Conservation (phyloP, 2,888 invertebrate species). For the Noctua janthe region DNA sequence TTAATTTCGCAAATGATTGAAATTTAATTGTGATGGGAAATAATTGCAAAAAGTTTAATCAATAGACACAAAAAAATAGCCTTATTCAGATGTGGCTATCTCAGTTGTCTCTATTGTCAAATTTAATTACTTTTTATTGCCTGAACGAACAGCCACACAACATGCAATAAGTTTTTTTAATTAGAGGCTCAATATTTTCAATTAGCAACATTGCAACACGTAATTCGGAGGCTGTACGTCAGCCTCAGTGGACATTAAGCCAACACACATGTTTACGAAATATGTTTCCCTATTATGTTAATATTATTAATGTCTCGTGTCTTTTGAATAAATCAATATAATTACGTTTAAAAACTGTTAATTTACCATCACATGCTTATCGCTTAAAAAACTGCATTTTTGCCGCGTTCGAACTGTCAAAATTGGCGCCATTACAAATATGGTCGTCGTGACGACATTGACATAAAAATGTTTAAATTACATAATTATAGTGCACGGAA, state of each 20-base stretch:
- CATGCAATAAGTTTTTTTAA: conserved; percentile 14
- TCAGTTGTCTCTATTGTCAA: not conserved
- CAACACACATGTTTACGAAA: conserved; percentile 51
- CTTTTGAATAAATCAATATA: conserved; percentile 65
- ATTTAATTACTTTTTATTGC: not conserved
- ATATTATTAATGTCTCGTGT: conserved; percentile 49
- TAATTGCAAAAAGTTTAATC: not conserved
- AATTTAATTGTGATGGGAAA: not conserved
- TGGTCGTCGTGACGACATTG: conserved; percentile 71
- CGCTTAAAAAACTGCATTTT: conserved; percentile 65
- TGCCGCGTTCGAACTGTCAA: conserved; percentile 68
- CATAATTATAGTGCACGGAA: conserved; percentile 64
- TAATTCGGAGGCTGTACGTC: conserved; percentile 32
- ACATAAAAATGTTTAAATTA: conserved; percentile 72
- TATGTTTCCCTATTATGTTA: conserved; percentile 43
- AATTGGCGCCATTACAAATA: conserved; percentile 72
- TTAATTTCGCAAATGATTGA: not conserved
- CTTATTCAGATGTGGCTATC: not conserved
- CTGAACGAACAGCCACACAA: not conserved
- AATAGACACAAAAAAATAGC: not conserved
- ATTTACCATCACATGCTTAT: conserved; percentile 65
- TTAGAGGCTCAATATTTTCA: not conserved
- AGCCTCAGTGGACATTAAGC: conserved; percentile 44
- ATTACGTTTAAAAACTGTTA: conserved; percentile 63
- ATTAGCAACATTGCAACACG: conserved; percentile 28